Conservation (phyloP, 2,888 invertebrate species). For the Papilio protenor region DNA sequence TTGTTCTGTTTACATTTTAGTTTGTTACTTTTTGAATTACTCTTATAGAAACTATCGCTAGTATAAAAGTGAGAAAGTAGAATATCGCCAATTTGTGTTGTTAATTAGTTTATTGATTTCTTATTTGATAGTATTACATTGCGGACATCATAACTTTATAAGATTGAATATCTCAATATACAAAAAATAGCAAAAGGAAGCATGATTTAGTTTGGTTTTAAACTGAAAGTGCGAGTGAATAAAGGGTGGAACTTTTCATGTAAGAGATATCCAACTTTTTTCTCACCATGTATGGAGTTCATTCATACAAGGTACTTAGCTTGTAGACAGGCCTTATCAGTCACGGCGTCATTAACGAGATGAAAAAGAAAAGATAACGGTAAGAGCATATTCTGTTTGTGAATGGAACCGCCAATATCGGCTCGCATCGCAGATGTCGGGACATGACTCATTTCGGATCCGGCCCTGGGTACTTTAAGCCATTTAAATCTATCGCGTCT, state of each 20-base stretch:
- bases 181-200: neutral
- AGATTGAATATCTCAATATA: too few relatives aligned
- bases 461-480: conserved; percentile 36
- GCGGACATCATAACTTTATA: too few relatives aligned
- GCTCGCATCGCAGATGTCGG: conserved; percentile 62
- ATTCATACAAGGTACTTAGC: conserved; percentile 21
- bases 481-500: conserved; percentile 26
- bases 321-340: conserved; percentile 23
- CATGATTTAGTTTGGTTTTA: neutral
- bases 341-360: conserved; percentile 52
- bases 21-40: neutral
- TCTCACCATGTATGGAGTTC: neutral
- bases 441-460: conserved; percentile 50
- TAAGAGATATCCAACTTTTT: neutral
- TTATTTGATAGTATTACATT: too few relatives aligned
- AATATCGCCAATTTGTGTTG: neutral
- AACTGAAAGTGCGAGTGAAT: neutral
- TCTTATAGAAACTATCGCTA: neutral
- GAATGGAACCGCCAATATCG: conserved; percentile 60
- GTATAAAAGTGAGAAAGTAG: neutral
- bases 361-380: conserved; percentile 61
- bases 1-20: neutral
- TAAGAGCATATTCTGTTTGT: conserved; percentile 58
- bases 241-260: neutral
- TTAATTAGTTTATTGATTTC: too few relatives aligned